These are phyloP conservation scores for Trachythela sp. DNA, from an alignment of 64 coral and sea anemone genomes.

Conservation along the genomic window DNA sequence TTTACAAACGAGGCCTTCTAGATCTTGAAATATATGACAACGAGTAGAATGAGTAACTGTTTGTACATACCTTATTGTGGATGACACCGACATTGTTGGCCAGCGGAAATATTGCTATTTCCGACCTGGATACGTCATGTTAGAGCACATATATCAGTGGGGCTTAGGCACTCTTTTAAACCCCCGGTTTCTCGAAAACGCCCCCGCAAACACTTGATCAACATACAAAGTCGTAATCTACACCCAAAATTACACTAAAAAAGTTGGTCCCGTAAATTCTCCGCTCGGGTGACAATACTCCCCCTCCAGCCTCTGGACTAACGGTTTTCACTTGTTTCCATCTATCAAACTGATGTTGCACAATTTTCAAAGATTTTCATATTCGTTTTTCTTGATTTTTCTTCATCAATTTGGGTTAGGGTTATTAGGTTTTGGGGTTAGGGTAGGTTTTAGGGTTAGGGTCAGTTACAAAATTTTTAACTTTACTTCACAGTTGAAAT, in stretches of 20 bases:
- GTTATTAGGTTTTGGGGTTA: too few species aligned
- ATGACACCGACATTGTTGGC: neutral
- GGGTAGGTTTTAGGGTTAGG: too few species aligned
- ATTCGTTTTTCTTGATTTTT: too few species aligned
- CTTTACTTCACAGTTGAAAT: too few species aligned
- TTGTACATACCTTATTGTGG: slow-evolving; percentile 4
- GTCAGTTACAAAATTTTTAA: too few species aligned
- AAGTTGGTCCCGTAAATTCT: neutral
- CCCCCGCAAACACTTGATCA: slow-evolving; percentile 12
- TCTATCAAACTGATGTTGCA: too few species aligned
- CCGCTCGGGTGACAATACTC: slow-evolving; percentile 13
- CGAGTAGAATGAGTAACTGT: neutral
- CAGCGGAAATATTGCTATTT: neutral
- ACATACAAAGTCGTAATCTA: slow-evolving; percentile 17
- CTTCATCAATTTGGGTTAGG: too few species aligned
- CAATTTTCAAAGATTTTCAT: too few species aligned
- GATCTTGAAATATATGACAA: too few species aligned
- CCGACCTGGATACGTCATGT: neutral
- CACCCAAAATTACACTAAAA: slow-evolving; percentile 20
- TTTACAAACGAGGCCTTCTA: too few species aligned
- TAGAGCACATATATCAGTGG: neutral
- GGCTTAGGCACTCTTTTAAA: neutral
- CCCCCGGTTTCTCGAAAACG: neutral
- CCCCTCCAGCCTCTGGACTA: slow-evolving; percentile 25
- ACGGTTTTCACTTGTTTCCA: too few species aligned